phyloP scores from a whole-genome alignment of 2,113 vertebrate genomes.

The Cynocephalus volans region DNA sequence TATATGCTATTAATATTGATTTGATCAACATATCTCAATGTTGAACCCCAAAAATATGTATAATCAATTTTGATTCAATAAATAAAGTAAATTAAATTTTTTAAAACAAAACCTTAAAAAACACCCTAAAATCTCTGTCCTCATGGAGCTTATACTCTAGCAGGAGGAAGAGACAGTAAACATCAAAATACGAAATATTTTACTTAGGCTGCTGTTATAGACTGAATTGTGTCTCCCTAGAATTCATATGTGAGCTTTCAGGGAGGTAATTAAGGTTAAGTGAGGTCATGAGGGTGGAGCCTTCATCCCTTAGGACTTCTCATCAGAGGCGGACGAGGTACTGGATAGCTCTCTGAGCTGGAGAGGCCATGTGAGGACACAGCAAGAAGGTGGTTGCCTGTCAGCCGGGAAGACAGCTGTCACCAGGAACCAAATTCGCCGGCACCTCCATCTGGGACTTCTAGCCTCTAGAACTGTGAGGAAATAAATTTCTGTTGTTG shows the following conservation, averaged over 20 bases:
- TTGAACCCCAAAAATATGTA: too few relatives aligned
- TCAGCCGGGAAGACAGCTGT: background rate
- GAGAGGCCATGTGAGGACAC: background rate
- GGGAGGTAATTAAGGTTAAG: background rate
- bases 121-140: background rate
- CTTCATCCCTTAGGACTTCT: background rate
- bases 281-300: background rate
- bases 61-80: too few relatives aligned
- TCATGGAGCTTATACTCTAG: background rate
- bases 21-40: too few relatives aligned
- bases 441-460: background rate
- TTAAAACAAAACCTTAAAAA: background rate
- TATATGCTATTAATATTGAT: too few relatives aligned
- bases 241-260: too few relatives aligned
- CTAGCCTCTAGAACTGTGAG: background rate
- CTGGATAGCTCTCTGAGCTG: background rate
- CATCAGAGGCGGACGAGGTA: background rate
- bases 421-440: background rate
- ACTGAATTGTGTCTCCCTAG: background rate
- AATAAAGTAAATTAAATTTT: too few relatives aligned
- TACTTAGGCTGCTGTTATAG: background rate
- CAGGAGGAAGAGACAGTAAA: background rate
- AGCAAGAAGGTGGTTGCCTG: fast-evolving
- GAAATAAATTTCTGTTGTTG: background rate
- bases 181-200: background rate